A percentile compares a stretch with the other conserved stretches of the same genome.
Conservation (phyloP, 2,888 invertebrate genomes). For the Mimumesa dahlbomi region DNA sequence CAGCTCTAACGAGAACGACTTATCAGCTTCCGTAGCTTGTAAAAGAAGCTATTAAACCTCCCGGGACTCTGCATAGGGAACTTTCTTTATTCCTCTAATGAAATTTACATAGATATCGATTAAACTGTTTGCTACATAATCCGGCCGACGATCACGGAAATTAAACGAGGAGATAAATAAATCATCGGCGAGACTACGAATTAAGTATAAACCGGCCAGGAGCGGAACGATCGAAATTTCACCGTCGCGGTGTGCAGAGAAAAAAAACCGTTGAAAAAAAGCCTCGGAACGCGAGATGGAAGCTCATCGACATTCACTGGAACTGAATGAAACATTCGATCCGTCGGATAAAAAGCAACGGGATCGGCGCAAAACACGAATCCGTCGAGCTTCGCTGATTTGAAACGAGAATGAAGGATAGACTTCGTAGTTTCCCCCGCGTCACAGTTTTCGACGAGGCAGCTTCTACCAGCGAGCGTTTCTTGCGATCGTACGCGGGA, state of each 20-base stretch:
- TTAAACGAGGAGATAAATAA: too few relatives aligned
- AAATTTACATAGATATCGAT: too few relatives aligned
- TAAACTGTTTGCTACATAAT: too few relatives aligned
- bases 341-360: conserved; percentile 13
- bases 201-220: too few relatives aligned
- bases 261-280: too few relatives aligned
- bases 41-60: background rate
- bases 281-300: background rate
- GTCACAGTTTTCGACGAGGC: conserved; percentile 11
- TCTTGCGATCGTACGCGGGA: conserved; percentile 11
- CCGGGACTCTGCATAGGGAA: background rate
- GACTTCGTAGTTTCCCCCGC: background rate
- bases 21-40: background rate
- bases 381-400: background rate
- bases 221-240: too few relatives aligned
- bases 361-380: conserved; percentile 13
- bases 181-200: too few relatives aligned
- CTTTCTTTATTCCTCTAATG: too few relatives aligned
- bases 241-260: too few relatives aligned
- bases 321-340: conserved; percentile 20
- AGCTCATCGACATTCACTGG: conserved; percentile 15
- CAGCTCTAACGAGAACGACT: background rate
- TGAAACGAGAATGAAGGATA: conserved; percentile 21
- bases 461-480: background rate
- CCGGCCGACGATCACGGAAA: too few relatives aligned